Percentiles rank a stretch among this genome's conserved stretches.
phyloP scores from a whole-genome alignment of 2,797 vertebrate species.

The Telmatherina bonti region DNA sequence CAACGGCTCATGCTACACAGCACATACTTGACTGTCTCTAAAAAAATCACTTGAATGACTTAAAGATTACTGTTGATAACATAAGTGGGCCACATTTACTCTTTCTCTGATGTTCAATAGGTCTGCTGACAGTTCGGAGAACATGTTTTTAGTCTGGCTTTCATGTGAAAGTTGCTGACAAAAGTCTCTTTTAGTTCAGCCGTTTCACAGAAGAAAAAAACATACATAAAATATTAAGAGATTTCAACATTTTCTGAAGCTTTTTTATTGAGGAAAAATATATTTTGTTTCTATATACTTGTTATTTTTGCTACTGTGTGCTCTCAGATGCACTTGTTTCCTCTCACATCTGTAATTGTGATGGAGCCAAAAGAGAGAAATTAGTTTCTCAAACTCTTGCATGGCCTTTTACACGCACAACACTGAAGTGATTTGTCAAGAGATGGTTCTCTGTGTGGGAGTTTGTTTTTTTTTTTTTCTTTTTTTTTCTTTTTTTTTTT shows the following conservation, averaged over 20 bases:
- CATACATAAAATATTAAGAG: not conserved
- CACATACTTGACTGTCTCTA: not conserved
- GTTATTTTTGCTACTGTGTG: not conserved
- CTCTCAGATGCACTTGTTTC: not conserved
- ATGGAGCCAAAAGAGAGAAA: conserved; percentile 19
- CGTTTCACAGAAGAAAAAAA: not conserved
- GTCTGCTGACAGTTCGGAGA: conserved; percentile 11
- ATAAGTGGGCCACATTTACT: not conserved
- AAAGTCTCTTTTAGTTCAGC: not conserved
- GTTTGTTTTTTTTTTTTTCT: conserved; percentile 64
- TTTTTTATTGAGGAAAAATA: not conserved
- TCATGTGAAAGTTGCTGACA: conserved; percentile 16
- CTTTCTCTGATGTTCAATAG: not conserved
- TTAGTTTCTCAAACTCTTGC: conserved; percentile 41
- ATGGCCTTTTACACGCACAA: conserved; percentile 45
- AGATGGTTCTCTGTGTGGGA: conserved; percentile 70
- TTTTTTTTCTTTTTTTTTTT: too few species aligned
- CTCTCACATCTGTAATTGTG: conserved; percentile 24
- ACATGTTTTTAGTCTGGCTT: conserved; percentile 21
- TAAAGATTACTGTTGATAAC: conserved; percentile 5
- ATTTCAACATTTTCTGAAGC: not conserved
- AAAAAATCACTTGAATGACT: conserved; percentile 19
- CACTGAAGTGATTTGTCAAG: conserved; percentile 71
- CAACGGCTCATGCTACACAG: not conserved
- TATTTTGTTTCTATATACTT: not conserved